A percentile compares a stretch with the other conserved stretches of the same genome.
Conservation (phyloP, 2,797 vertebrate species). For the Chromobotia macracanthus region DNA sequence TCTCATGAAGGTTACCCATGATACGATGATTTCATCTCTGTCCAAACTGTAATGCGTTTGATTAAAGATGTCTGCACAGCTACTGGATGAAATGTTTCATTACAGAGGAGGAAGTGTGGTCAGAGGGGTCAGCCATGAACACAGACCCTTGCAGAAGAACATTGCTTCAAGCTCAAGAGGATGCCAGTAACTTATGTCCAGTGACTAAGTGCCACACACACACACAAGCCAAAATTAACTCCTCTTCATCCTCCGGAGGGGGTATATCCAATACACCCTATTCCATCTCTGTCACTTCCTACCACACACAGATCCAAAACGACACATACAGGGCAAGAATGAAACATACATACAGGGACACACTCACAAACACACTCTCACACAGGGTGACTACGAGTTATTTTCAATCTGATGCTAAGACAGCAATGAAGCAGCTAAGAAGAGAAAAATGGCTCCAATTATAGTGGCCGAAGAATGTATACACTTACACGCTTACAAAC, state of each 20-base stretch:
- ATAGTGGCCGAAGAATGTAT: slow-evolving; percentile 4
- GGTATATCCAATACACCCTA: background rate
- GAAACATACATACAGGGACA: background rate
- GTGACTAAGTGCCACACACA: slow-evolving; percentile 25
- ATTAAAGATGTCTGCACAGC: slow-evolving; percentile 32
- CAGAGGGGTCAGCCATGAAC: slow-evolving; percentile 17
- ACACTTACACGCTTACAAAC: slow-evolving; percentile 15
- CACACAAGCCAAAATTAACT: slow-evolving; percentile 32
- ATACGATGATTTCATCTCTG: slow-evolving; percentile 6
- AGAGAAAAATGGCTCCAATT: slow-evolving; percentile 50
- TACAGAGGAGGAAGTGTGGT: slow-evolving; percentile 25
- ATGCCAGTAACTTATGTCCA: slow-evolving; percentile 37
- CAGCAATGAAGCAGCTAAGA: slow-evolving; percentile 29
- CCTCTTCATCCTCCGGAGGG: background rate
- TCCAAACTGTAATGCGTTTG: background rate
- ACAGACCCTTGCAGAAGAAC: slow-evolving; percentile 33
- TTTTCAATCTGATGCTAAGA: slow-evolving; percentile 39
- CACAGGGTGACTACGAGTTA: slow-evolving; percentile 20
- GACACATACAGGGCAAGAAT: slow-evolving; percentile 5
- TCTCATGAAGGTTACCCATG: slow-evolving; percentile 12
- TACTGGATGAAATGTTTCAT: slow-evolving; percentile 44
- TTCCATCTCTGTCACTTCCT: background rate
- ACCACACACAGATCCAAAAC: background rate
- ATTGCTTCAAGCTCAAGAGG: slow-evolving; percentile 2
- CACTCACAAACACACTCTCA: slow-evolving; percentile 18